Base-by-base conservation (phyloP, 2,113 vertebrate species). In the Tonatia bakeri region DNA sequence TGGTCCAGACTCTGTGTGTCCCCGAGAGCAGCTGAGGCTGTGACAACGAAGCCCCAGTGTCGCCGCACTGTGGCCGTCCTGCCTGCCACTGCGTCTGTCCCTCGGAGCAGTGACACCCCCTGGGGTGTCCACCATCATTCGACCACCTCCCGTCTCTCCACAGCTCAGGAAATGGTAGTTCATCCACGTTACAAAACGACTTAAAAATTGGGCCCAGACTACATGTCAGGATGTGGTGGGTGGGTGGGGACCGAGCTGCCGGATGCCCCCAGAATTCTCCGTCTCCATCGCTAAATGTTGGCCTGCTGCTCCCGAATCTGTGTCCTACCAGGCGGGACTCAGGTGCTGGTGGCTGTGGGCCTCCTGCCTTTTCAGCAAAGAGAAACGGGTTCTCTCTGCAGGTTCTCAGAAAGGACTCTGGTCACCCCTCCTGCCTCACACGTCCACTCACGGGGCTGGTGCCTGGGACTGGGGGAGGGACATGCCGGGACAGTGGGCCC, bases 121-220 rank as follows among this genome's bases (percentile, higher is more conserved):
- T 22, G 54, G 54, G 7, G 54, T 56, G 20, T 22, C 54, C 7
- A 19, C 54, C 54, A 6, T 56, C 54, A 22, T 56, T 22, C 7
- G 7, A 20, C 20, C 1, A 5, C 52, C 52, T 5, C 52, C 20
- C 33, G 0, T 47, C 54, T 87, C 67, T 5, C 14, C 24, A 45
- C 2, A 28, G 36, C 83, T 28, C 9, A 14, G 33, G 31, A 38
- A 47, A 54, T 3, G 26, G 2, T 16, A 20, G 5, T 16, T 56
- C 67, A 4, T 3, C 47, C 40, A 33, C 2, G 0, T 24, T 47
- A 4, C 40, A 43, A 65, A 38, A 13, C 8, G 0, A 17, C 38
- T 38, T 9, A 24, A 28, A 15, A 14, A 7, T 7, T 9, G 56
- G 2, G 54, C 52, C 7, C 8, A 13, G 73, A 22, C 31, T 15